Evolutionary conservation across 2,888 invertebrate genomes (phyloP), one percentile per base, ranked within the genome.

Genomic region (Dynastes maya): DNA sequence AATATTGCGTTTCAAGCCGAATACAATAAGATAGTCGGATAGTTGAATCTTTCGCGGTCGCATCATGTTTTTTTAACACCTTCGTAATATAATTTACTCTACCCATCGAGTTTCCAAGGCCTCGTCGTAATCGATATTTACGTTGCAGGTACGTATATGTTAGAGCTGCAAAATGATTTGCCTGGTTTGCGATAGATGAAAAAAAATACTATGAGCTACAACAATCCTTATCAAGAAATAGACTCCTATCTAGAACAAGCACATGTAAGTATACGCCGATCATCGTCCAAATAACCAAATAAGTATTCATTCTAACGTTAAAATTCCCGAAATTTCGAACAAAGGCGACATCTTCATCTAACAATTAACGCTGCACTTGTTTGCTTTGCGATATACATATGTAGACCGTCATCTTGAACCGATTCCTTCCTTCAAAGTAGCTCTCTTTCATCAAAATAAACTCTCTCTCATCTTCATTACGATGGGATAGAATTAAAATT

Each of bases 231-330:
- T 85, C 85, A 86, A 82, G 90, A 90, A 84, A 84, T 90, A 79
- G 89, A 90, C 83, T 88, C 89, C 72, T 90, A 89, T 86, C 86
- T 90, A 81, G 88, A 90, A 86, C 89, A 90, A 87, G 89, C 89
- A 78, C 87, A 88, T 83, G 90, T 90, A 85, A 88, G 89, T 87
- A 78, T 53, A 76, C 63, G 29, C 29, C 4, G 4, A 32, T 32
- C 29, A 32, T 32, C 32, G 32, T 32, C 32, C 5, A 32, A 32
- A 4, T 32, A 32, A 32, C 32, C 32, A 5, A 16, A 16, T 16
- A 32, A 32, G 32, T 32, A 32, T 32, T 32, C 32, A 32, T 32
- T 32, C 32, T 32, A 32, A 32, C 32, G 32, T 32, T 32, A 32
- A 32, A 32, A 32, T 32, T 32, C 80, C 49, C 61, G 76, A 71